Percentiles rank a stretch among this genome's conserved stretches.
Evolutionary conservation across 1,140 invertebrate genomes (phyloP).

Genomic region (Drosophila navojoa): DNA sequence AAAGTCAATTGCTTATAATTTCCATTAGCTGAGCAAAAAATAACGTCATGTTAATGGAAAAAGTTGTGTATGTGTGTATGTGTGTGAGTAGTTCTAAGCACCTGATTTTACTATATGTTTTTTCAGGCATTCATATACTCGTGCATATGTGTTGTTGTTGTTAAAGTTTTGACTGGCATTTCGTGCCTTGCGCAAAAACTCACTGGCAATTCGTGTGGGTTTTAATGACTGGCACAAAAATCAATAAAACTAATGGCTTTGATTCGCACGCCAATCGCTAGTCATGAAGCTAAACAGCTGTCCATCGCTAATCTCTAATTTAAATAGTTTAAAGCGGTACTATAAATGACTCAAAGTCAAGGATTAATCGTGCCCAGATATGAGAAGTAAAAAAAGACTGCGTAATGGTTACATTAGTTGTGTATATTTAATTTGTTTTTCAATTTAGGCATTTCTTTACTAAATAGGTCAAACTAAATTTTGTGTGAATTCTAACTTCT

Average conservation of each 20-base stretch:
- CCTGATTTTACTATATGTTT: conserved; percentile 49
- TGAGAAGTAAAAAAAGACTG: background rate
- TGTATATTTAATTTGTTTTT: background rate
- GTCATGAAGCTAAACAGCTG: conserved; percentile 20
- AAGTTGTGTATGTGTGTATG: conserved; percentile 37
- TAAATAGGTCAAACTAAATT: background rate
- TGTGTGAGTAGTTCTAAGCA: conserved; percentile 30
- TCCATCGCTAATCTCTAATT: conserved; percentile 10
- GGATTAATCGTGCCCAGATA: background rate
- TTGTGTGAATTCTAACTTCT: too few species aligned
- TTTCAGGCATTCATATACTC: background rate
- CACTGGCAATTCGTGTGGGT: conserved; percentile 54
- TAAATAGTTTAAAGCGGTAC: background rate
- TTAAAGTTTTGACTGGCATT: conserved; percentile 56
- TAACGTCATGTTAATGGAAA: conserved; percentile 47
- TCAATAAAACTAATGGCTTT: conserved; percentile 58
- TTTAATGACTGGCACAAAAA: conserved; percentile 67
- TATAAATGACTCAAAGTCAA: conserved; percentile 12
- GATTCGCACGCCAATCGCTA: conserved; percentile 61
- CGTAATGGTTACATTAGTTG: background rate
- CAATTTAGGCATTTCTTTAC: background rate
- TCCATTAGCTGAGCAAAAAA: conserved; percentile 27
- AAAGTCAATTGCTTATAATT: conserved; percentile 37
- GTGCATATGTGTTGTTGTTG: background rate
- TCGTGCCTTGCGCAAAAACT: conserved; percentile 48